Conservation (phyloP, 2,888 invertebrate species). For the Diabrotica balteata region DNA sequence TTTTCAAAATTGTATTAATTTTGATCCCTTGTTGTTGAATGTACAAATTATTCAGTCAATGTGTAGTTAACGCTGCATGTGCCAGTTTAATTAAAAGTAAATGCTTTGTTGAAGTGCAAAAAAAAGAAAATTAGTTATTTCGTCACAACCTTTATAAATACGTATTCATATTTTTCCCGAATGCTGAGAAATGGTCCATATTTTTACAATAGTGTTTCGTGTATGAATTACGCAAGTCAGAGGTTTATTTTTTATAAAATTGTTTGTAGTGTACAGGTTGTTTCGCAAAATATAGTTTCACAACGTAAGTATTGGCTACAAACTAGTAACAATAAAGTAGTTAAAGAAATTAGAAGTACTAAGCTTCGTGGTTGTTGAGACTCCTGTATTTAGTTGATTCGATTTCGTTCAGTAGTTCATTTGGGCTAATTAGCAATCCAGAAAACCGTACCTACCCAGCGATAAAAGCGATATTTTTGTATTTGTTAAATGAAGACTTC, state of each 20-base stretch:
- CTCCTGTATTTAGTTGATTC: slow-evolving; percentile 22
- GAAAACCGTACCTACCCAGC: slow-evolving; percentile 18
- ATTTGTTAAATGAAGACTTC: slow-evolving; percentile 25
- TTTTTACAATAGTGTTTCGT: not conserved
- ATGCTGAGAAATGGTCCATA: slow-evolving; percentile 3
- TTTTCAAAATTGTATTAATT: too few species aligned
- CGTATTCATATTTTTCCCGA: not conserved
- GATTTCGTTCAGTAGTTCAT: slow-evolving; percentile 14
- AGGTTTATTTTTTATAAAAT: slow-evolving; percentile 37
- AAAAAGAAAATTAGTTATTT: not conserved
- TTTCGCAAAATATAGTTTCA: slow-evolving; percentile 18
- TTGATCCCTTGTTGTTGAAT: too few species aligned
- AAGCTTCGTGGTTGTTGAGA: slow-evolving; percentile 18
- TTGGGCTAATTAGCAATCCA: slow-evolving; percentile 24
- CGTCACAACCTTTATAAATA: not conserved
- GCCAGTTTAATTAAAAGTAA: too few species aligned
- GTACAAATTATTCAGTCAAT: too few species aligned
- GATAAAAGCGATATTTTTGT: slow-evolving; percentile 30
- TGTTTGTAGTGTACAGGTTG: slow-evolving; percentile 29
- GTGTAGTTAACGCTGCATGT: too few species aligned
- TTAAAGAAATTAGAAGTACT: slow-evolving; percentile 2
- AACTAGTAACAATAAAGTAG: too few species aligned
- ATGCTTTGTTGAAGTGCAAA: not conserved
- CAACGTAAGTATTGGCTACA: not conserved
- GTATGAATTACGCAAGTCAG: slow-evolving; percentile 12